phyloP scores from a whole-genome alignment of 2,113 vertebrate species.

The Perognathus longimembris region DNA sequence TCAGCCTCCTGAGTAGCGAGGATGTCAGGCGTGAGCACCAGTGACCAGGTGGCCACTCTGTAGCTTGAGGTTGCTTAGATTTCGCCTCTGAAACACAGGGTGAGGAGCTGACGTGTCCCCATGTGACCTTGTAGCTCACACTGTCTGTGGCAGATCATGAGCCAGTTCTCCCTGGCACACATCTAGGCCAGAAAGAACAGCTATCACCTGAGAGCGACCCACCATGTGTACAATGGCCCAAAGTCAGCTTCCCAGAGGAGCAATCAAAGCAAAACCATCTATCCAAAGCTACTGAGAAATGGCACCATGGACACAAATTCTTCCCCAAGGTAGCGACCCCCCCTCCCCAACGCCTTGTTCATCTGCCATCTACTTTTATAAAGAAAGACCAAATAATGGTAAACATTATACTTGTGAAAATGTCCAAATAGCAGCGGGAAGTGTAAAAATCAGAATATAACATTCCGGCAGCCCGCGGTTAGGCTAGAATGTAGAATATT shows the following conservation, averaged over 20 bases:
- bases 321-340: background rate
- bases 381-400: slow-evolving; percentile 52
- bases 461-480: slow-evolving; percentile 59
- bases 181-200: background rate
- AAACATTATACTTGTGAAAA: slow-evolving; percentile 69
- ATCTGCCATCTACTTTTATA: slow-evolving; percentile 13
- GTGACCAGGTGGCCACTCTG: too few species aligned
- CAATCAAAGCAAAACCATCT: background rate
- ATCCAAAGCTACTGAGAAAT: background rate
- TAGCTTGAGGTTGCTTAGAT: background rate
- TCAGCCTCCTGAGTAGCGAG: too few species aligned
- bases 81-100: background rate
- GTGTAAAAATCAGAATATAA: slow-evolving; percentile 57
- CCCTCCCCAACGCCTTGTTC: background rate
- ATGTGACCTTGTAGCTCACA: too few species aligned
- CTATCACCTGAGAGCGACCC: background rate
- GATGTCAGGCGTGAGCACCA: too few species aligned
- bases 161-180: background rate
- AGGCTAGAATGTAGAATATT: slow-evolving; percentile 59
- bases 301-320: too few species aligned
- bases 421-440: slow-evolving; percentile 70
- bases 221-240: background rate
- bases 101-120: background rate
- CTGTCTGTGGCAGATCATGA: background rate
- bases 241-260: background rate